phyloP scores from a whole-genome alignment of 2,113 vertebrate species.

The Nipponia nippon region DNA sequence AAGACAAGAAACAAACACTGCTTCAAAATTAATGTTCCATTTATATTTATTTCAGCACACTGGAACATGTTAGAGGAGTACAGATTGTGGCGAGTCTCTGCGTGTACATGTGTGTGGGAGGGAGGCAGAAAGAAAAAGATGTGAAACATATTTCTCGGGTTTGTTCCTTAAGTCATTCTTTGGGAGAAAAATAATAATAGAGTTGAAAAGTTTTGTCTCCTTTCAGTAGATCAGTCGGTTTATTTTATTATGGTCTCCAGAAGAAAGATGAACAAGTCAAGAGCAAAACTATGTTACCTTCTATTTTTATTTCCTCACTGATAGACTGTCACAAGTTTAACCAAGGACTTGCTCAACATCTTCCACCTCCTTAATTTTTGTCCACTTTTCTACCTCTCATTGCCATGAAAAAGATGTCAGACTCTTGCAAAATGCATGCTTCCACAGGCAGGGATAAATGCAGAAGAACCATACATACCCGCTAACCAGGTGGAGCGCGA shows the following conservation, averaged over 20 bases:
- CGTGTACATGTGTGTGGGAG: not conserved
- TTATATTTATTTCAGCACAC: not conserved
- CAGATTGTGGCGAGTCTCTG: not conserved
- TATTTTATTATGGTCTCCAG: not conserved
- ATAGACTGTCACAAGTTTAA: not conserved
- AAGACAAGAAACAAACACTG: not conserved
- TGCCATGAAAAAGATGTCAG: not conserved
- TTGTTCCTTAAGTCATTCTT: not conserved
- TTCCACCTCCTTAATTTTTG: not conserved
- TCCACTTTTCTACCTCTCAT: not conserved
- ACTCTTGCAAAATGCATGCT: not conserved
- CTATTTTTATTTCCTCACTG: not conserved
- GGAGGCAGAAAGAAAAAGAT: not conserved
- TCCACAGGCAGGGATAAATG: not conserved
- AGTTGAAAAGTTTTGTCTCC: not conserved
- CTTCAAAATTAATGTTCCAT: not conserved
- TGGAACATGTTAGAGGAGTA: not conserved
- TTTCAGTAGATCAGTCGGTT: not conserved
- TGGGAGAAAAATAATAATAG: not conserved
- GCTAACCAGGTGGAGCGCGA: not conserved
- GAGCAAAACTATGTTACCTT: not conserved
- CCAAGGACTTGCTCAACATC: not conserved
- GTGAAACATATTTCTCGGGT: constrained; percentile 28
- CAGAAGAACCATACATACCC: not conserved
- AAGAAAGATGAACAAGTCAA: not conserved